Evolutionary conservation across 1,140 invertebrate genomes (phyloP), one percentile per base, ranked within the genome.

Genomic region (Chironomus tepperi): DNA sequence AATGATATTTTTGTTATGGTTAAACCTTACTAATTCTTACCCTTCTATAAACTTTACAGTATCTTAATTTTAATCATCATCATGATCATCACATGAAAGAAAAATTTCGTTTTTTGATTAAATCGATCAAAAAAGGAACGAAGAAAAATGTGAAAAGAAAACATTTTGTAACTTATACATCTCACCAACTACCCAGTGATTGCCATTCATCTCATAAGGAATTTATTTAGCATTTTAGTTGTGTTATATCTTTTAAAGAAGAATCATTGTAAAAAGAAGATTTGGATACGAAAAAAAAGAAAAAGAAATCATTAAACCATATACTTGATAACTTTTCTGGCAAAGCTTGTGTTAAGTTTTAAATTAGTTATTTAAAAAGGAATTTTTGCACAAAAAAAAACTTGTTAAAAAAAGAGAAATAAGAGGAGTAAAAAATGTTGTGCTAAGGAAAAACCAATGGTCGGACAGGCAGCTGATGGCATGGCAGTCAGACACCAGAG

Each of bases 21-120:
- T 42, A n/a, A 42, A 18, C 21, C 72, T 74, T 65, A 24, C 8
- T 75, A 74, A 74, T 73, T 34, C 12, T 34, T 64, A 19, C 42
- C 73, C 65, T 76, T 77, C 74, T 43, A 76, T 76, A 74, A n/a
- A 75, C 76, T 74, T 64, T 73, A 75, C 73, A 74, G 74, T 70
- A 76, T 65, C 70, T 74, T 73, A 43, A 64, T 75, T 64, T 57
- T 74, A 76, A 7, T 57, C 47, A 57, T 57, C 47, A 57, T 57
- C 47, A 57, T 57, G n/a, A 57, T 57, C n/a, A 34, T 34, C 24
- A 34, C 24, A 34, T 34, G 24, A 34, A 34, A 34, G 5, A 34
- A 34, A 34, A 34, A 34, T 2, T 2, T 34, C 24, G 2, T 34
- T 34, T 34, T 34, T 34, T 34, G 24, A 34, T 34, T 34, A 34